Conservation (phyloP, 2,797 vertebrate genomes). For the Tiaroga cobitis region DNA sequence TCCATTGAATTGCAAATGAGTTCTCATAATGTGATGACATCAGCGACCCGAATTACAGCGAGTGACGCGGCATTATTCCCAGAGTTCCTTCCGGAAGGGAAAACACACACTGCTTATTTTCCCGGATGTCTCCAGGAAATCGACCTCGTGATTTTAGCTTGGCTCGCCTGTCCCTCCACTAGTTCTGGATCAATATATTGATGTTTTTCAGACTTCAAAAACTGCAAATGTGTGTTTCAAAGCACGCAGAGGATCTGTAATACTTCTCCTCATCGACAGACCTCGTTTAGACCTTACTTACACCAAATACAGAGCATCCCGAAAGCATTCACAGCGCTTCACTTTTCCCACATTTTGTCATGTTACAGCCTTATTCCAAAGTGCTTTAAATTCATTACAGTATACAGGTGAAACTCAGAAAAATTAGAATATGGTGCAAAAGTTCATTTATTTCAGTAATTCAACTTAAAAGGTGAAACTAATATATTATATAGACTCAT, state of each 20-base stretch:
- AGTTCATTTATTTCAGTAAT: too few relatives aligned
- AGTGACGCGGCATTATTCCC: slow-evolving; percentile 35
- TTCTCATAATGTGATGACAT: slow-evolving; percentile 55
- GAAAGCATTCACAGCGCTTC: too few relatives aligned
- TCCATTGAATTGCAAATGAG: slow-evolving; percentile 72
- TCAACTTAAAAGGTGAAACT: too few relatives aligned
- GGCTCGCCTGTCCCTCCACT: slow-evolving; percentile 54
- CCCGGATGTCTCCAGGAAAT: slow-evolving; percentile 37
- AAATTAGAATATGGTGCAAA: too few relatives aligned
- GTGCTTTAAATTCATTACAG: too few relatives aligned
- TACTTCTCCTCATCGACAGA: too few relatives aligned
- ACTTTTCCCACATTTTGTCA: too few relatives aligned
- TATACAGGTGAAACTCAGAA: too few relatives aligned
- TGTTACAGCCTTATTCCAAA: too few relatives aligned
- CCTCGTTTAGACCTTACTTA: too few relatives aligned
- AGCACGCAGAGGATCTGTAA: slow-evolving; percentile 5
- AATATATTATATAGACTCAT: too few relatives aligned
- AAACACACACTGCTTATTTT: slow-evolving; percentile 19
- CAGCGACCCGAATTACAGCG: slow-evolving; percentile 50
- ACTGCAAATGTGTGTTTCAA: slow-evolving; percentile 44
- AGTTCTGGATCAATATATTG: slow-evolving; percentile 70
- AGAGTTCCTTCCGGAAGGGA: background rate
- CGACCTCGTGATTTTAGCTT: slow-evolving; percentile 53
- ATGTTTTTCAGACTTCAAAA: slow-evolving; percentile 59
- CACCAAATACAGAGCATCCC: too few relatives aligned